Conservation (phyloP, 2,797 vertebrate species). For the Euphonia xanthogaster region DNA sequence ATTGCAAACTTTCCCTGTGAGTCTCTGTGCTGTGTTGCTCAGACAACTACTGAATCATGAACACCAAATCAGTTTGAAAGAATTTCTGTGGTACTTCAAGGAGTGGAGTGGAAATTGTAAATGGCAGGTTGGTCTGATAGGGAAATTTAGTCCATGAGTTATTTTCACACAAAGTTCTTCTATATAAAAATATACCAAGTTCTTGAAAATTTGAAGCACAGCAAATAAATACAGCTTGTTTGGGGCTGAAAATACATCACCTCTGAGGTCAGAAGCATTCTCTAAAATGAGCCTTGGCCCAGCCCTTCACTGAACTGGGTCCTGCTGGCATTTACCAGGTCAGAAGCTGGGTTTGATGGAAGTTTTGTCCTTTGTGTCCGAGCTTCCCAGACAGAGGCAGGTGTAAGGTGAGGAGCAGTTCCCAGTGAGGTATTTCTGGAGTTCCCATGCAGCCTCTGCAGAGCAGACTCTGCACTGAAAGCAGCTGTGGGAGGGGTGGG, state of each 20-base stretch:
- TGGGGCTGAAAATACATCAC: neutral
- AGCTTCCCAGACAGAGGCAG: neutral
- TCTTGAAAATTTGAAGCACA: neutral
- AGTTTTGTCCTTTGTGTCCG: neutral
- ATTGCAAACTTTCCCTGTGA: neutral
- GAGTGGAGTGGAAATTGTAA: neutral
- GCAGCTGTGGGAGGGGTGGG: neutral
- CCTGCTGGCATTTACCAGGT: neutral
- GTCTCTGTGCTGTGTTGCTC: neutral
- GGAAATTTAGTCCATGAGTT: neutral
- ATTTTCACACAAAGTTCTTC: neutral
- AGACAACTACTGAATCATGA: neutral
- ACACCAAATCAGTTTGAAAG: neutral
- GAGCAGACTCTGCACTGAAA: neutral
- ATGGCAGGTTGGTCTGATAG: neutral
- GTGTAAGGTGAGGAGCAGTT: neutral
- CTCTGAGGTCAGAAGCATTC: neutral
- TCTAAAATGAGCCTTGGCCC: neutral
- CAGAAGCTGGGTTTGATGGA: neutral
- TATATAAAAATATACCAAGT: neutral
- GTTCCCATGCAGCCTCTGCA: neutral
- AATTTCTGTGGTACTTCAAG: neutral
- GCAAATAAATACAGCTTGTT: neutral
- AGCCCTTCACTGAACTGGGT: neutral
- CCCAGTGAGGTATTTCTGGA: neutral